These are phyloP conservation scores for Xestia rhomboidea DNA, from an alignment of 2,888 invertebrate genomes.

Conservation along the genomic window DNA sequence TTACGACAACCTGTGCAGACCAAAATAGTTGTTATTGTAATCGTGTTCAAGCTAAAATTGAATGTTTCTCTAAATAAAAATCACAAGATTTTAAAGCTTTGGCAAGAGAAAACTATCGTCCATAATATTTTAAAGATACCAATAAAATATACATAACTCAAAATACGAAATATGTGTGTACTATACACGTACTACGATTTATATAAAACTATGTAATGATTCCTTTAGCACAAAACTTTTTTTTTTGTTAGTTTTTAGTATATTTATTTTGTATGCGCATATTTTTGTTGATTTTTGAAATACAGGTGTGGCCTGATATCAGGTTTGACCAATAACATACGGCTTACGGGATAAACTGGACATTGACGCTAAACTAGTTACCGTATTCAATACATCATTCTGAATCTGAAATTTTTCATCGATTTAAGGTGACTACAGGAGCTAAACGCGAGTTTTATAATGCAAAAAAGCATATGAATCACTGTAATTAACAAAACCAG, in stretches of 20 bases:
- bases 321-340: no score
- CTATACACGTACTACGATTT: neutral
- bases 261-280: conserved; percentile 28
- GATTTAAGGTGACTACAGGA: no score
- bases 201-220: conserved; percentile 25
- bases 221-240: conserved; percentile 47
- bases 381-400: no score
- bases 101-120: neutral
- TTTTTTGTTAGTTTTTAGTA: conserved; percentile 24
- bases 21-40: conserved; percentile 11
- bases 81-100: neutral
- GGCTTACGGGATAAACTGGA: no score
- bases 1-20: conserved; percentile 3
- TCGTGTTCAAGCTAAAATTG: neutral
- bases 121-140: neutral
- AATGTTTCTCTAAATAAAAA: neutral
- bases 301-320: neutral
- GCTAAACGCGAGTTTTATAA: no score
- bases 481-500: no score
- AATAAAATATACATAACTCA: neutral
- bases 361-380: no score
- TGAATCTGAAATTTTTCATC: no score
- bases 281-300: conserved; percentile 35
- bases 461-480: no score
- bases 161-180: neutral